Evolutionary conservation across 92 coral and sea anemone species (phyloP).

Genomic region (Meandrina meandrites): DNA sequence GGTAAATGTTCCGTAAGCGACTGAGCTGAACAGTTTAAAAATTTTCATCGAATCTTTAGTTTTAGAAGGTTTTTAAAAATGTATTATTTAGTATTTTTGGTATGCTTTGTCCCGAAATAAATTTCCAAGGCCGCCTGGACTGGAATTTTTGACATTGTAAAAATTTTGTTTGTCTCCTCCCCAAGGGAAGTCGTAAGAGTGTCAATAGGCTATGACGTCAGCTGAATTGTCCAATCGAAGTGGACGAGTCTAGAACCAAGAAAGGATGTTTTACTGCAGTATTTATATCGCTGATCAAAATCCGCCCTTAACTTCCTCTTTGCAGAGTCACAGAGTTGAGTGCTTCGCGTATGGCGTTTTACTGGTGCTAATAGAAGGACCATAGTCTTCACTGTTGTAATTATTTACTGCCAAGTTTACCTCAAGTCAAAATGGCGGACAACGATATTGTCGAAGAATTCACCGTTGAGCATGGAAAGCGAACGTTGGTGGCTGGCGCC

Average conservation of each 20-base stretch:
- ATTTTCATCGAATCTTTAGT: neutral
- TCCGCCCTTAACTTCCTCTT: slow-evolving; percentile 44
- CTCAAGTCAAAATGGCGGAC: slow-evolving; percentile 61
- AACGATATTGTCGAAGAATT: slow-evolving; percentile 61
- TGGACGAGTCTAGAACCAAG: neutral
- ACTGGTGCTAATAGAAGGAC: slow-evolving; percentile 12
- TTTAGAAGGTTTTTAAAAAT: too few relatives aligned
- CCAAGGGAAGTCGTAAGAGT: slow-evolving; percentile 37
- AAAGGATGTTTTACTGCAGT: slow-evolving; percentile 32
- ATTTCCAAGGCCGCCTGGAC: too few relatives aligned
- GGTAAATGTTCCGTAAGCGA: neutral
- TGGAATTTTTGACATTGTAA: neutral
- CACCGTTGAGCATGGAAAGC: slow-evolving; percentile 75
- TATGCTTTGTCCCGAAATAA: neutral
- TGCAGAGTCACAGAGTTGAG: neutral
- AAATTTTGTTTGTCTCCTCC: slow-evolving; percentile 8
- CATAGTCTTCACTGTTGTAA: neutral
- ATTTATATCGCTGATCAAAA: slow-evolving; percentile 18
- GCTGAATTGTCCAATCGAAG: slow-evolving; percentile 12
- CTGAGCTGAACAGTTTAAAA: neutral
- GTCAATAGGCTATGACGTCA: slow-evolving; percentile 27
- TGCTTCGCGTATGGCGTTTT: slow-evolving; percentile 23
- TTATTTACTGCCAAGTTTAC: slow-evolving; percentile 3
- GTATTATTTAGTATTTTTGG: neutral
- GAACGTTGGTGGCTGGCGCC: slow-evolving; percentile 55